Percentiles rank a stretch among this genome's conserved stretches.
phyloP scores from a whole-genome alignment of 2,888 invertebrate genomes.

The Pseudococcus jackbeardsleyi region DNA sequence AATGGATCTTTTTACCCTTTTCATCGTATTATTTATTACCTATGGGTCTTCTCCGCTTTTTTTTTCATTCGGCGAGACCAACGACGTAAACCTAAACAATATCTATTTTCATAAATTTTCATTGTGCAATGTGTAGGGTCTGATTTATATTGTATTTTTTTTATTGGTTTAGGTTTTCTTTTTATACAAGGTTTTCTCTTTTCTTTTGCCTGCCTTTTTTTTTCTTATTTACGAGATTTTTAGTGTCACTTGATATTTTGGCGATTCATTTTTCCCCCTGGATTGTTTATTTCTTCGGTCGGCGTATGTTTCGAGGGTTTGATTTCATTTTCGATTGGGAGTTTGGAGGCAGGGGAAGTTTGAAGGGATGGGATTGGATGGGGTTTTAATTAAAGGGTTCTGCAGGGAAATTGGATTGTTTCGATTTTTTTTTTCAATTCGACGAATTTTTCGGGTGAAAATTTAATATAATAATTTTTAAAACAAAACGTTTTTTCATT shows the following conservation, averaged over 20 bases:
- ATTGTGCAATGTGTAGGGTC: constrained; percentile 16
- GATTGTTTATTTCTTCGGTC: background rate
- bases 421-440: no score
- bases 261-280: constrained; percentile 13
- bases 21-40: constrained; percentile 37
- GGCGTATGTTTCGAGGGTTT: background rate
- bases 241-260: constrained; percentile 15
- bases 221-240: constrained; percentile 24
- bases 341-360: background rate
- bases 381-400: no score
- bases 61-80: background rate
- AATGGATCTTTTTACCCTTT: constrained; percentile 31
- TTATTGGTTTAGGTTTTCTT: constrained; percentile 33
- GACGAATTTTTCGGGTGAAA: no score
- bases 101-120: constrained; percentile 44
- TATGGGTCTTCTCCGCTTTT: background rate
- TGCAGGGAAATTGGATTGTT: no score
- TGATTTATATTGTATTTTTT: constrained; percentile 30
- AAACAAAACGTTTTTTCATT: no score
- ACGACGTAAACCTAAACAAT: constrained; percentile 21
- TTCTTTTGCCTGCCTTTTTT: background rate
- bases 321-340: background rate
- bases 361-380: no score
- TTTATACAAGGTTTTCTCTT: background rate
- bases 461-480: no score